Conservation (phyloP, 2,797 vertebrate genomes). For the Enteromius viviparus region DNA sequence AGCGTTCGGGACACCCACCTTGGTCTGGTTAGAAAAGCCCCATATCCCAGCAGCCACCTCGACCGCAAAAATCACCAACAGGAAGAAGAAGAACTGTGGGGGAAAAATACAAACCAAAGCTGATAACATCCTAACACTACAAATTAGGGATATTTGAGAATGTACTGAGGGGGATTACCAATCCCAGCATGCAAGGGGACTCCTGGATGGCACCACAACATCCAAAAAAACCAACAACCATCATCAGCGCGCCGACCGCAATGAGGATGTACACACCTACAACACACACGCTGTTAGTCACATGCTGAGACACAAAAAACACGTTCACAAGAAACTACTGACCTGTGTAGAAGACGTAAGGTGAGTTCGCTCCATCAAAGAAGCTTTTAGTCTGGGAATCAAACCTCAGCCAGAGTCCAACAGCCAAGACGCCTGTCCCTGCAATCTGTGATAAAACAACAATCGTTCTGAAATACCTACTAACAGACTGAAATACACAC, state of each 20-base stretch:
- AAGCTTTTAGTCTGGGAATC: constrained; percentile 89
- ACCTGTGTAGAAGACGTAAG: constrained; percentile 90
- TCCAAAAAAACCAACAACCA: constrained; percentile 96
- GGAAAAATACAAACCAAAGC: neutral
- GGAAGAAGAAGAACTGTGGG: constrained; percentile 91
- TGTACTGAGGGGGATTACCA: constrained; percentile 79
- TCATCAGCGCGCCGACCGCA: constrained; percentile 93
- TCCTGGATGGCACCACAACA: constrained; percentile 97
- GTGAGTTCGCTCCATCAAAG: constrained; percentile 81
- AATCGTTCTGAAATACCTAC: neutral
- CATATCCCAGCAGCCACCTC: constrained; percentile 93
- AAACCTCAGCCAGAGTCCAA: constrained; percentile 94
- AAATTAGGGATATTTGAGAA: neutral
- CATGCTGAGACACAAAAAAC: neutral
- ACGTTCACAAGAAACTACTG: constrained; percentile 48
- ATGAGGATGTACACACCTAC: constrained; percentile 94
- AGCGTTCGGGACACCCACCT: constrained; percentile 71
- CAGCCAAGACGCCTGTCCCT: constrained; percentile 89
- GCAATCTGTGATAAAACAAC: constrained; percentile 70
- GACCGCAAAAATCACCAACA: constrained; percentile 92
- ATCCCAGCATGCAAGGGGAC: constrained; percentile 95
- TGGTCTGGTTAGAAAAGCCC: constrained; percentile 93
- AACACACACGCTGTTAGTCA: constrained; percentile 7
- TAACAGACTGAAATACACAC: neutral
- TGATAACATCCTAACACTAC: constrained; percentile 1